Percentiles rank a stretch among this genome's conserved stretches.
phyloP scores from a whole-genome alignment of 2,113 vertebrate genomes.

The Micronycteris hirsuta region DNA sequence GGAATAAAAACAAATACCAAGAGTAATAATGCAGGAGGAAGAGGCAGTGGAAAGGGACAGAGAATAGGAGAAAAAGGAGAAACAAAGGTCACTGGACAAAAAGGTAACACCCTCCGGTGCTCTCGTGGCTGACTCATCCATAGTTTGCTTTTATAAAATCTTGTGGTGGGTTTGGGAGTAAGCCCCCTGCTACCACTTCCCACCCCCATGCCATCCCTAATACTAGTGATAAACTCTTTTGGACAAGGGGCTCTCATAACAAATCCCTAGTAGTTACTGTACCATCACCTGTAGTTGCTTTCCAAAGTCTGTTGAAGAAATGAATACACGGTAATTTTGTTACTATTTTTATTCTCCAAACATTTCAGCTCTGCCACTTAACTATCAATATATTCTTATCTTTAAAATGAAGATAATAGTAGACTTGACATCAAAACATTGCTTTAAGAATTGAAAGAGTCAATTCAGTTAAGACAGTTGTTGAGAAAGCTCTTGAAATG shows the following conservation, averaged over 20 bases:
- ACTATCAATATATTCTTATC: neutral
- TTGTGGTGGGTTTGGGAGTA: neutral
- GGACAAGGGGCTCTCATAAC: neutral
- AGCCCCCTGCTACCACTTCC: neutral
- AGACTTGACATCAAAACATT: neutral
- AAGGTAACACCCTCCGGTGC: neutral
- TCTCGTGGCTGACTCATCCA: neutral
- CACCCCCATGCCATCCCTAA: neutral
- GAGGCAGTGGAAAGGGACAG: neutral
- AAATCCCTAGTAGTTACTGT: neutral
- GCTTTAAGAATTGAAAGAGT: neutral
- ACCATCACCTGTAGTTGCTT: neutral
- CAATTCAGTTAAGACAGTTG: neutral
- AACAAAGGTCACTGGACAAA: neutral
- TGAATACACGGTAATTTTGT: neutral
- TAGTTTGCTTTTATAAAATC: neutral
- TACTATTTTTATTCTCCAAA: constrained; percentile 17
- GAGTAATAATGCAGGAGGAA: neutral
- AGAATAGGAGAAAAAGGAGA: constrained; percentile 13
- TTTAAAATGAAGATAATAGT: constrained; percentile 10
- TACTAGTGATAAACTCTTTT: neutral
- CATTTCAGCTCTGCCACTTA: neutral
- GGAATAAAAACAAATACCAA: neutral
- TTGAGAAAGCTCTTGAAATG: neutral
- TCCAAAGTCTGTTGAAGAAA: neutral